Evolutionary conservation across 2,888 invertebrate species (phyloP).

Genomic region (Pomacea canaliculata): DNA sequence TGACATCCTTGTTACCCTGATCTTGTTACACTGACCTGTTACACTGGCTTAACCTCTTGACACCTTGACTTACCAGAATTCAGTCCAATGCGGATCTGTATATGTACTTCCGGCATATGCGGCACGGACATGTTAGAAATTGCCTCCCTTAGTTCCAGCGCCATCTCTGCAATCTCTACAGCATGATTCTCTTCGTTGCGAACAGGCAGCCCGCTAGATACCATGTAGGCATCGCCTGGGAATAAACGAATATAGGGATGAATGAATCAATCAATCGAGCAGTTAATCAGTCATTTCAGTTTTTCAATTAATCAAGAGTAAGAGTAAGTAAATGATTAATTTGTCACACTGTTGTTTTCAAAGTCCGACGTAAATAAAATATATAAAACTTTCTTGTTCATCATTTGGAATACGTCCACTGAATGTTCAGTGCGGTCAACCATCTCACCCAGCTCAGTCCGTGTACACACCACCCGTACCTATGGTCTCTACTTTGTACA

Average conservation of each 20-base stretch:
- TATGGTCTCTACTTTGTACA: conserved; percentile 61
- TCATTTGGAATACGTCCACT: background rate
- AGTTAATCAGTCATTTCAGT: background rate
- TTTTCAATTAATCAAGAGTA: no score
- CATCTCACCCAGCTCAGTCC: background rate
- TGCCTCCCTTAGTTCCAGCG: conserved; percentile 52
- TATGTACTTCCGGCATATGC: conserved; percentile 48
- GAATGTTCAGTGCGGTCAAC: background rate
- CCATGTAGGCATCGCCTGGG: conserved; percentile 64
- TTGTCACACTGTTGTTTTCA: no score
- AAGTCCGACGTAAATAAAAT: background rate
- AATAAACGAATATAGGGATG: background rate
- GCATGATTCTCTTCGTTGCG: conserved; percentile 57
- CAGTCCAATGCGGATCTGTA: conserved; percentile 58
- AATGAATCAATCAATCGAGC: background rate
- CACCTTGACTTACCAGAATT: conserved; percentile 25
- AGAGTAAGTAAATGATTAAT: no score
- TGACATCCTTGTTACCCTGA: no score
- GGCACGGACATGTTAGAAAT: conserved; percentile 56
- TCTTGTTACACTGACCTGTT: no score
- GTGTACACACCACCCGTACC: conserved; percentile 37
- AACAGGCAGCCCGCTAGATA: conserved; percentile 59
- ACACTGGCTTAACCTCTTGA: no score
- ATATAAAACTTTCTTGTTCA: background rate
- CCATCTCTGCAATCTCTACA: conserved; percentile 57